Evolutionary conservation across 2,113 vertebrate genomes (phyloP).

Genomic region (Synchiropus splendidus): DNA sequence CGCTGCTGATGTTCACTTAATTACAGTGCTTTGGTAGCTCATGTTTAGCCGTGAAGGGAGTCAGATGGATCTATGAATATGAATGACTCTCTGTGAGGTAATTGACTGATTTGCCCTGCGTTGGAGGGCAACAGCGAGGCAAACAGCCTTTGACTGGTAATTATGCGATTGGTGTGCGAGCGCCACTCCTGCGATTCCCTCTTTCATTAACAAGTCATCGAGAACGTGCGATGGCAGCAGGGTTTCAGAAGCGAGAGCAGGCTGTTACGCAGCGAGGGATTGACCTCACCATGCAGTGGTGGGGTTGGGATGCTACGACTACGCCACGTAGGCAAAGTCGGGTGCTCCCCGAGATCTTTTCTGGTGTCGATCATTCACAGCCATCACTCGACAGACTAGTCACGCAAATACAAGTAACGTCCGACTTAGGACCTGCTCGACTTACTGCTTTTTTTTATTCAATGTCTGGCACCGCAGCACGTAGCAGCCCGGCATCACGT

Average conservation of each 20-base stretch:
- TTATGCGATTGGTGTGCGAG: conserved; percentile 57
- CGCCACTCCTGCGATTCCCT: conserved; percentile 59
- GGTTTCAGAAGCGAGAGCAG: conserved; percentile 35
- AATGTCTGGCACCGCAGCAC: too few species aligned
- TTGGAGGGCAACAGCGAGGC: conserved; percentile 55
- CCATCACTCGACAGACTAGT: too few species aligned
- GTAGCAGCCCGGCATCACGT: too few species aligned
- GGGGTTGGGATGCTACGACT: too few species aligned
- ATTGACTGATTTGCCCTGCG: conserved; percentile 63
- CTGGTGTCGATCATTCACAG: too few species aligned
- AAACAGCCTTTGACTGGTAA: conserved; percentile 59
- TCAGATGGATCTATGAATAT: conserved; percentile 54
- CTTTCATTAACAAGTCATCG: conserved; percentile 62
- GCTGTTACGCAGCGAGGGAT: conserved; percentile 21
- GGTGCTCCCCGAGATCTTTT: too few species aligned
- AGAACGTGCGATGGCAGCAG: conserved; percentile 25
- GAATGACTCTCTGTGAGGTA: conserved; percentile 55
- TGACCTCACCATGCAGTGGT: conserved; percentile 23
- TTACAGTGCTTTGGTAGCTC: conserved; percentile 48
- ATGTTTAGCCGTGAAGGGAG: conserved; percentile 45
- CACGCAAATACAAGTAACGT: too few species aligned
- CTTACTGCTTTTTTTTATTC: too few species aligned
- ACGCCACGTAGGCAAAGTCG: too few species aligned
- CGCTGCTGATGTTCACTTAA: conserved; percentile 37
- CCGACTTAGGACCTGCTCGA: too few species aligned